Conservation (phyloP, 1,140 invertebrate species). For the Chymomyza costata region DNA sequence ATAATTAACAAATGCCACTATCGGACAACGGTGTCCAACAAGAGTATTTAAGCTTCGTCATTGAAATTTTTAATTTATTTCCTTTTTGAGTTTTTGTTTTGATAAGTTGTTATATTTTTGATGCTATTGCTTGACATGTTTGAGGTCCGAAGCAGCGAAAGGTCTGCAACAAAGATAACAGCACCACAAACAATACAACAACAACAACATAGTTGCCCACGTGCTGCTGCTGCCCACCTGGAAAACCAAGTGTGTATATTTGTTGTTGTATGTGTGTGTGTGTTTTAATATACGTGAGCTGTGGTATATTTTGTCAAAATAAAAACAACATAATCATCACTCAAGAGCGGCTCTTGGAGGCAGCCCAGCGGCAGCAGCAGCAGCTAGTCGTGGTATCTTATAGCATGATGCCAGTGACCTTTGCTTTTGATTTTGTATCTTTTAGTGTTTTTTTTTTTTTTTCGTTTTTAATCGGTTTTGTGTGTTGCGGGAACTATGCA, state of each 20-base stretch:
- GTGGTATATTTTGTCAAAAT: too few relatives aligned
- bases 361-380: neutral
- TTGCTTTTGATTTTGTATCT: constrained; percentile 33
- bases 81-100: constrained; percentile 17
- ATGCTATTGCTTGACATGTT: constrained; percentile 12
- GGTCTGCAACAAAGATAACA: too few relatives aligned
- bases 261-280: too few relatives aligned
- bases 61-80: neutral
- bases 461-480: neutral
- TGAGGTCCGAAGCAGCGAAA: too few relatives aligned
- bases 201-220: constrained; percentile 38
- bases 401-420: constrained; percentile 63
- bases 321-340: constrained; percentile 26
- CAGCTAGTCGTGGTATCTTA: neutral
- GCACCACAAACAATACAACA: constrained; percentile 9
- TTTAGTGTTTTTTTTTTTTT: constrained; percentile 7
- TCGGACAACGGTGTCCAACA: too few relatives aligned
- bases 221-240: constrained; percentile 47
- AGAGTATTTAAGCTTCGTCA: neutral
- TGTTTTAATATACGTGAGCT: too few relatives aligned
- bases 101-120: too few relatives aligned
- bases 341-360: constrained; percentile 31
- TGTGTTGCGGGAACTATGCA: constrained; percentile 17
- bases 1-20: too few relatives aligned
- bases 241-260: too few relatives aligned